Conservation (phyloP, 2,113 vertebrate species). For the Tetraodon nigroviridis region DNA sequence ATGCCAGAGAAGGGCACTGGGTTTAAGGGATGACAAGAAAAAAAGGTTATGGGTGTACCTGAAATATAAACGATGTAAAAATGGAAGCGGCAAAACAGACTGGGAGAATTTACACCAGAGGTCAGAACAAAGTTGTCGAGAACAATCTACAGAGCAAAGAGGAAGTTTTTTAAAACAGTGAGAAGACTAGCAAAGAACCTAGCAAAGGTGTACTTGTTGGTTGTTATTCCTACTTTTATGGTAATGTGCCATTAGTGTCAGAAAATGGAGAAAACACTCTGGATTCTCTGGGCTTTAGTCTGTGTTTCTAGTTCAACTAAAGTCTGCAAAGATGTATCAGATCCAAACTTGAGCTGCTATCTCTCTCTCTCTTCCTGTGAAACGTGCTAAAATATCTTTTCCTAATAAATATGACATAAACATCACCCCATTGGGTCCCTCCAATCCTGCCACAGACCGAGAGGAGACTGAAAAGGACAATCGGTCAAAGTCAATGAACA, state of each 20-base stretch:
- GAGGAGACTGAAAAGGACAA: no score
- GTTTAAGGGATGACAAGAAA: slow-evolving; percentile 4
- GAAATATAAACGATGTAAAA: slow-evolving; percentile 18
- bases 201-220: no score
- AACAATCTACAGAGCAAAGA: neutral
- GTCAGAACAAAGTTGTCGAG: slow-evolving; percentile 1
- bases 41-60: slow-evolving; percentile 13
- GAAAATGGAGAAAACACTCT: neutral
- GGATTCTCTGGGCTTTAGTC: no score
- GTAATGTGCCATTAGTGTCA: neutral
- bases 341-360: no score
- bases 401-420: no score
- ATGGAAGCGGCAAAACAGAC: neutral
- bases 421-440: no score
- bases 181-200: neutral
- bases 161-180: neutral
- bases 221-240: neutral
- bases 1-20: neutral
- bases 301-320: no score
- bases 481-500: no score
- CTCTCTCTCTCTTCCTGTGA: no score
- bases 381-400: no score
- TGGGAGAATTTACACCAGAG: slow-evolving; percentile 5
- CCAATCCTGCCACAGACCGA: no score
- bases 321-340: no score